Conservation (phyloP, 2,113 vertebrate genomes). For the Xenopus borealis region DNA sequence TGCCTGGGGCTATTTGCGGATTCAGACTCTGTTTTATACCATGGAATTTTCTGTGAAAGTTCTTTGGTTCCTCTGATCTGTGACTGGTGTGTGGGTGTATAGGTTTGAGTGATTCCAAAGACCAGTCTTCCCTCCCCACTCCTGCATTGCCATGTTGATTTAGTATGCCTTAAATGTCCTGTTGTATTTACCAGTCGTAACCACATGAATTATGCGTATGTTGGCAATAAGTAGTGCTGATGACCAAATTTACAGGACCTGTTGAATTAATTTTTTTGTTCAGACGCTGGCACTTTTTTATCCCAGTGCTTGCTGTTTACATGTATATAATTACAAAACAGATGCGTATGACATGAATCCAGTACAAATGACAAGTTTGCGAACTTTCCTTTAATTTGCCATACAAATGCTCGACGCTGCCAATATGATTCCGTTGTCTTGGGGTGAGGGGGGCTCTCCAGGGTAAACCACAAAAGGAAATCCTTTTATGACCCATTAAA, state of each 20-base stretch:
- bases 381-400: background rate
- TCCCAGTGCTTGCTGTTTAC: background rate
- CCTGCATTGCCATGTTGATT: slow-evolving; percentile 6
- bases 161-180: slow-evolving; percentile 25
- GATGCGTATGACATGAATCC: background rate
- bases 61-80: slow-evolving; percentile 43
- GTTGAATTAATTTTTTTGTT: background rate
- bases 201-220: slow-evolving; percentile 23
- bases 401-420: background rate
- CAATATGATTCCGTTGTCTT: background rate
- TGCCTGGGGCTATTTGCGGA: slow-evolving; percentile 6
- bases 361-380: background rate
- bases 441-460: slow-evolving; percentile 52
- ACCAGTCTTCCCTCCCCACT: slow-evolving; percentile 14
- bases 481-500: slow-evolving; percentile 26
- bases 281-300: background rate
- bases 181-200: slow-evolving; percentile 14
- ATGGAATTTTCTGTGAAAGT: slow-evolving; percentile 44
- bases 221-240: slow-evolving; percentile 35
- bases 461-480: slow-evolving; percentile 52
- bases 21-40: background rate
- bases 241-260: slow-evolving; percentile 3
- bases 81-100: slow-evolving; percentile 38
- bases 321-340: background rate
- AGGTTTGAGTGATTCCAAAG: slow-evolving; percentile 35